A percentile compares a stretch with the other conserved stretches of the same genome.
phyloP scores from a whole-genome alignment of 1,140 invertebrate genomes.

The Aleiodes sp. region DNA sequence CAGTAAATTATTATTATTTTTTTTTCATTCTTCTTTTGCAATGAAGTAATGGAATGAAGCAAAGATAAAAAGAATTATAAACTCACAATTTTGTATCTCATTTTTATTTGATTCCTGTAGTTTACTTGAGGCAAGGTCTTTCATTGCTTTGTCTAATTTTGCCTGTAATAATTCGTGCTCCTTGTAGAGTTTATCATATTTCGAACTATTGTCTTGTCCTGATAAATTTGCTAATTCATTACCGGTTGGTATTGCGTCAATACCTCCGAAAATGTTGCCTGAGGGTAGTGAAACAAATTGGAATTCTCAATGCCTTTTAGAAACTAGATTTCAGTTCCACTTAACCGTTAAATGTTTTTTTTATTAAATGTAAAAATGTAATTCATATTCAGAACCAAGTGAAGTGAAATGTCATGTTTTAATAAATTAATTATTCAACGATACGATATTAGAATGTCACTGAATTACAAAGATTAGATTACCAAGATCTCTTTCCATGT shows the following conservation, averaged over 20 bases:
- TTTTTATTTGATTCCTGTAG: conserved; percentile 56
- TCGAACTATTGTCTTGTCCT: conserved; percentile 47
- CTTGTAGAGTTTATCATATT: conserved; percentile 57
- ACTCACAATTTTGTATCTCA: conserved; percentile 49
- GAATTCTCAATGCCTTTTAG: no score
- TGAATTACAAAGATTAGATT: conserved; percentile 43
- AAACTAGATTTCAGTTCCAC: no score
- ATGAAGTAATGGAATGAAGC: neutral
- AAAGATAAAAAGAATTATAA: neutral
- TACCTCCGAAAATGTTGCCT: conserved; percentile 73
- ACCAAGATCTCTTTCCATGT: conserved; percentile 83
- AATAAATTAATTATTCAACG: conserved; percentile 24
- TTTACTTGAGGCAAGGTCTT: conserved; percentile 64
- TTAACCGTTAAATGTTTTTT: no score
- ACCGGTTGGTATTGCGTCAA: conserved; percentile 68
- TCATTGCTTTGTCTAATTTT: conserved; percentile 56
- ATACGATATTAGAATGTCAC: conserved; percentile 11
- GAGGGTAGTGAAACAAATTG: conserved; percentile 44
- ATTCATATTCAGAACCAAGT: neutral
- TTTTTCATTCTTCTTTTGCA: no score
- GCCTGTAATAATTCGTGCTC: conserved; percentile 59
- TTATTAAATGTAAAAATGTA: no score
- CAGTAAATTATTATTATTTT: neutral
- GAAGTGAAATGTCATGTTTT: conserved; percentile 19
- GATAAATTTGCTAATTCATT: conserved; percentile 59